phyloP scores from a whole-genome alignment of 2,113 vertebrate genomes.

The Epinephelus cyanopodus region DNA sequence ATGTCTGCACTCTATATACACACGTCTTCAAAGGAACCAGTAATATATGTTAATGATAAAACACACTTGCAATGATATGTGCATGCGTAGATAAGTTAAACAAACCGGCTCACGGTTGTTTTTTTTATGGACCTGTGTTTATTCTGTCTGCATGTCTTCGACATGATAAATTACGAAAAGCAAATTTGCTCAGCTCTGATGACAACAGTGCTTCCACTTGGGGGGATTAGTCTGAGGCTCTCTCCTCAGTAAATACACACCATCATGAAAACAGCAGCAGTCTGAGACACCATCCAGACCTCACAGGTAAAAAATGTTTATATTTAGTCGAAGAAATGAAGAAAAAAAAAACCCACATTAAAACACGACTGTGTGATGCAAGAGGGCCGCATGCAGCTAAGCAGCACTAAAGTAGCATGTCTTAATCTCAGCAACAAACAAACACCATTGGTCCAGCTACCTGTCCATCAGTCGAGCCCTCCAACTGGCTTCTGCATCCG shows the following conservation, averaged over 20 bases:
- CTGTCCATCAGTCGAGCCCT: slow-evolving; percentile 41
- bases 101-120: background rate
- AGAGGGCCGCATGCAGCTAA: slow-evolving; percentile 7
- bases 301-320: background rate
- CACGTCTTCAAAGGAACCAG: background rate
- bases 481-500: slow-evolving; percentile 58
- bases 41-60: background rate
- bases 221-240: background rate
- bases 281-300: background rate
- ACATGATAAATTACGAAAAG: background rate
- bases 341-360: background rate
- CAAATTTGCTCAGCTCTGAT: background rate
- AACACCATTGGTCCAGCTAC: slow-evolving; percentile 35
- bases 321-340: background rate
- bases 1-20: too few species aligned
- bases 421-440: slow-evolving; percentile 57
- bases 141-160: background rate
- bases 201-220: background rate
- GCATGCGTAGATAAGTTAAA: too few species aligned
- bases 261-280: background rate
- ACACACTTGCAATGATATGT: background rate
- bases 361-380: too few species aligned
- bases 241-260: background rate
- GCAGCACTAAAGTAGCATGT: slow-evolving; percentile 39
- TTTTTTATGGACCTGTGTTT: background rate